Evolutionary conservation across 1,140 invertebrate species (phyloP).

Genomic region (Cherax quadricarinatus): DNA sequence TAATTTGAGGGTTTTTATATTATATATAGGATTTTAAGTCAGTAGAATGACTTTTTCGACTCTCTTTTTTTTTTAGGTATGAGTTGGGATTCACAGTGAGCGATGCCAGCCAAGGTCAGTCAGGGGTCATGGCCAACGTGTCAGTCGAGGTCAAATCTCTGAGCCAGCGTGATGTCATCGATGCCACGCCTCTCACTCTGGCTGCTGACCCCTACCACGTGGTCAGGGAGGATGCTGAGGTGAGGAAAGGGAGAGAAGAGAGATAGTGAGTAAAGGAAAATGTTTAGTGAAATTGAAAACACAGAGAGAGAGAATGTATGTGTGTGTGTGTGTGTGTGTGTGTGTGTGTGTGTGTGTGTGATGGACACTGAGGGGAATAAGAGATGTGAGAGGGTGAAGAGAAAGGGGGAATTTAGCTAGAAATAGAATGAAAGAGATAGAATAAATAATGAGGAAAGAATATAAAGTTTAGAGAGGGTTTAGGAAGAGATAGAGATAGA

Average conservation of each 20-base stretch:
- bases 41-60: too few species aligned
- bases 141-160: constrained; percentile 36
- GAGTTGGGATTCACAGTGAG: constrained; percentile 26
- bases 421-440: neutral
- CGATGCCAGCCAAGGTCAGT: constrained; percentile 23
- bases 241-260: neutral
- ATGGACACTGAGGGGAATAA: neutral
- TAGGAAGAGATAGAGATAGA: neutral
- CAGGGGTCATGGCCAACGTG: constrained; percentile 24
- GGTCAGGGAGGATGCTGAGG: constrained; percentile 8
- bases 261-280: neutral
- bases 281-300: neutral
- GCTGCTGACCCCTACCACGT: constrained; percentile 23
- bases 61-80: constrained; percentile 5
- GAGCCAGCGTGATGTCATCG: neutral
- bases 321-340: neutral
- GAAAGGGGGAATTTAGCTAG: neutral
- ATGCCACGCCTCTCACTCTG: constrained; percentile 30
- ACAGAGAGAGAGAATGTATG: neutral
- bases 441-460: neutral
- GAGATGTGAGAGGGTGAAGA: neutral
- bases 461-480: neutral
- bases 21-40: too few species aligned
- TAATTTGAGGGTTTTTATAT: too few species aligned
- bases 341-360: neutral